Conservation (phyloP, 2,113 vertebrate genomes). For the Sceloporus tristichus region DNA sequence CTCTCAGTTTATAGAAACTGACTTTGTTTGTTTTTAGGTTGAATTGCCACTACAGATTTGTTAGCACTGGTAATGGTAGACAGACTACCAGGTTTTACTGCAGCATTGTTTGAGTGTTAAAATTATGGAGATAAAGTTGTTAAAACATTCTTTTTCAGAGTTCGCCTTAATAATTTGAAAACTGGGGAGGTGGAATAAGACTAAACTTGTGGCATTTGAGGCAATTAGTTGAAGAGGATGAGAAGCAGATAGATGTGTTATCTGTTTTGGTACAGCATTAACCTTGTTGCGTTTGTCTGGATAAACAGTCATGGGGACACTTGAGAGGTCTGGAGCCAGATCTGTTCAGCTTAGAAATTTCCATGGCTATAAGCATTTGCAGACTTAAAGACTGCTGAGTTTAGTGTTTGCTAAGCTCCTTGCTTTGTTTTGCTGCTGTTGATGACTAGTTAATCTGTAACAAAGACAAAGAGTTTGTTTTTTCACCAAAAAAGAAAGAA, state of each 20-base stretch:
- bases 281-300: constrained; percentile 34
- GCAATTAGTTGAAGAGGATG: not conserved
- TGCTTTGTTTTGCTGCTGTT: constrained; percentile 21
- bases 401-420: constrained; percentile 51
- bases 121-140: not conserved
- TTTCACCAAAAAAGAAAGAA: not conserved
- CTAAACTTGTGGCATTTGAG: accelerated
- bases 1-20: not conserved
- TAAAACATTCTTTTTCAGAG: not conserved
- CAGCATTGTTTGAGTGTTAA: too few species aligned
- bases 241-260: not conserved
- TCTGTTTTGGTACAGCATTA: constrained; percentile 44
- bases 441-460: not conserved
- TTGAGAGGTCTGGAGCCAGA: constrained; percentile 56
- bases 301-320: not conserved
- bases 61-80: not conserved
- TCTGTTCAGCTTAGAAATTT: constrained; percentile 51
- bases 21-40: not conserved
- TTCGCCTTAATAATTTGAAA: not conserved
- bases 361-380: constrained; percentile 31
- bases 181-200: not conserved
- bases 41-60: not conserved
- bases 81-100: not conserved
- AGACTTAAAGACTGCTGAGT: constrained; percentile 31
- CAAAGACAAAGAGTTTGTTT: constrained; percentile 18